Conservation (phyloP, 2,888 invertebrate genomes). For the Trichogramma dendrolimi region DNA sequence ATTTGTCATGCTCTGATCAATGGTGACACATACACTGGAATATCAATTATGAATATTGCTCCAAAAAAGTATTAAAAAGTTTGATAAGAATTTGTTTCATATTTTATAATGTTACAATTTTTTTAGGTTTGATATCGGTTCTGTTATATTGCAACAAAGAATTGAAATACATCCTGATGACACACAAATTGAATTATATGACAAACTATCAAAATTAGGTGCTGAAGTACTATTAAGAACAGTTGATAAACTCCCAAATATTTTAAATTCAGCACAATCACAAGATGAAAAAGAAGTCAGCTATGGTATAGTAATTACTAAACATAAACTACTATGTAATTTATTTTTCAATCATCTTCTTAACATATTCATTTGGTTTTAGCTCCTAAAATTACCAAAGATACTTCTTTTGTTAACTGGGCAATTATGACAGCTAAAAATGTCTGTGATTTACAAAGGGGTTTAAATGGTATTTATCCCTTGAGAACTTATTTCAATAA, state of each 20-base stretch:
- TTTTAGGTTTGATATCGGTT: constrained; percentile 72
- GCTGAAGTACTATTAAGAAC: constrained; percentile 64
- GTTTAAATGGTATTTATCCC: constrained; percentile 62
- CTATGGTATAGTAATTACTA: constrained; percentile 59
- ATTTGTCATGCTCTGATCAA: constrained; percentile 79
- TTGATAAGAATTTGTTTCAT: constrained; percentile 1
- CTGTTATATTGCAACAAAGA: constrained; percentile 61
- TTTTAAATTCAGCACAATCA: constrained; percentile 57
- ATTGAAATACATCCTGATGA: constrained; percentile 58
- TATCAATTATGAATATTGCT: constrained; percentile 82
- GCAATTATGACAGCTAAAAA: constrained; percentile 59
- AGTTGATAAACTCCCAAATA: constrained; percentile 59
- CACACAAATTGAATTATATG: constrained; percentile 64
- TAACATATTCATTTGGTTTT: constrained; percentile 41
- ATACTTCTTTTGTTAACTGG: constrained; percentile 66
- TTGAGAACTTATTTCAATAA: constrained; percentile 62
- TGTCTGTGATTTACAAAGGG: constrained; percentile 70
- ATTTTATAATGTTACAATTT: constrained; percentile 5
- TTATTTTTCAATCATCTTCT: constrained; percentile 2
- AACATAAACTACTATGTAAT: background rate
- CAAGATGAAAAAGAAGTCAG: constrained; percentile 64
- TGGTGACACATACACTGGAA: constrained; percentile 76
- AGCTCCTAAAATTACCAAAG: constrained; percentile 71
- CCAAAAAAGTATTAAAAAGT: constrained; percentile 58
- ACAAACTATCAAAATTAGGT: constrained; percentile 64